Conservation (phyloP, 2,888 invertebrate species). For the Pheosia gnoma region DNA sequence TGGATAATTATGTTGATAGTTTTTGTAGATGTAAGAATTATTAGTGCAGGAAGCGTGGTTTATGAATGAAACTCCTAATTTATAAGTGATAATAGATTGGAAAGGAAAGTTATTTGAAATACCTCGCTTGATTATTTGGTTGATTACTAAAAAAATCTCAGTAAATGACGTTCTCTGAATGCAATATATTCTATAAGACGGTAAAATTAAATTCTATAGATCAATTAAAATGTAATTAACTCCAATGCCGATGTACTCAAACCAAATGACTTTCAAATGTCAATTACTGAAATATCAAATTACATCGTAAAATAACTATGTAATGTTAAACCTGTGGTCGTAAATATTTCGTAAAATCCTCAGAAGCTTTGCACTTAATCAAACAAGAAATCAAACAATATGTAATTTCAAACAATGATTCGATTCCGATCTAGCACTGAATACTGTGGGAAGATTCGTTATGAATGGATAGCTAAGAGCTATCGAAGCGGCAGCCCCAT, state of each 20-base stretch:
- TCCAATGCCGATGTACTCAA: background rate
- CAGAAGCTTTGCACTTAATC: background rate
- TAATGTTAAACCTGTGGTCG: background rate
- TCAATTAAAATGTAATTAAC: background rate
- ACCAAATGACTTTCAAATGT: background rate
- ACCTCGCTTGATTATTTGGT: too few relatives aligned
- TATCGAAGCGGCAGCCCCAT: background rate
- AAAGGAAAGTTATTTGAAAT: too few relatives aligned
- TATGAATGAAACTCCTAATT: too few relatives aligned
- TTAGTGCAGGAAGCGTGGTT: too few relatives aligned
- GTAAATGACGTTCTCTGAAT: too few relatives aligned
- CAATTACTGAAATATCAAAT: background rate
- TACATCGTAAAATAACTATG: background rate
- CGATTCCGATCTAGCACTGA: slow-evolving; percentile 37
- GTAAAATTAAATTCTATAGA: background rate
- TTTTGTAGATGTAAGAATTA: too few relatives aligned
- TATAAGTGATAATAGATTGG: too few relatives aligned
- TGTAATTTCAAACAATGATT: slow-evolving; percentile 23
- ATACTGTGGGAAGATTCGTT: slow-evolving; percentile 36
- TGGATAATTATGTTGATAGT: too few relatives aligned
- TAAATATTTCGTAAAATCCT: background rate
- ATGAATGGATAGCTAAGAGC: slow-evolving; percentile 34
- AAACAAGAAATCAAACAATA: slow-evolving; percentile 36
- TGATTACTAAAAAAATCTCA: too few relatives aligned
- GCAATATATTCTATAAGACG: background rate